Base-by-base conservation (phyloP, 2,888 invertebrate genomes). In the Lasioglossum morio region DNA sequence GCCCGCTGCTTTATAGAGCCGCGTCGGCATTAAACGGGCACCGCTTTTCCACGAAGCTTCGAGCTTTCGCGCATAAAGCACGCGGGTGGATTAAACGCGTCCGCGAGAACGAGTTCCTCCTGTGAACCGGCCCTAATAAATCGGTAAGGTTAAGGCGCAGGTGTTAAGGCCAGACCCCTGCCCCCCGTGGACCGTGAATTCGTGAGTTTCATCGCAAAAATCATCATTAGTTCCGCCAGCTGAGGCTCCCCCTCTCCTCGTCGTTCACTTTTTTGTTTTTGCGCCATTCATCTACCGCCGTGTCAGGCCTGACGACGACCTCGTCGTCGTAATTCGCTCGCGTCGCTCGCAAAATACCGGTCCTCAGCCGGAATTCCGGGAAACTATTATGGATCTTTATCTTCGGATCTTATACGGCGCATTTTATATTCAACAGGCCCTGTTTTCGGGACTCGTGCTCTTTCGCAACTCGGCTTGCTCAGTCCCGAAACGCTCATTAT, bases 1-100 rank as follows among this genome's bases (percentile, higher is more conserved):
- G 88, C 92, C 92, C 88, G 92, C 92, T 93, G 92, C 92, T 92
- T 92, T 92, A 92, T 92, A 91, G 91, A 90, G 88, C 89, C 87
- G 88, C 87, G 79, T 79, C 87, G 89, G 88, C 90, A 88, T 90
- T 90, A 92, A 91, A 89, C 87, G 72, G n/a, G 70, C 40, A 4
- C 78, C 85, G 81, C 84, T 87, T 87, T 57, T 79, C 87, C 87
- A 78, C 72, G 81, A 84, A 84, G 57, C 60, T 1, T 12, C 8
- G 46, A 40, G 79, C 70, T 77, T 86, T 53, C 73, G 34, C 79
- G 87, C 30, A 37, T 48, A 57, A 69, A 79, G 86, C 85, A 88
- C 87, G 89, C 90, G 91, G 89, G 89, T 89, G 88, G 90, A 89
- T 88, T 76, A 87, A 83, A 87, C 81, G 81, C 81, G 87, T 85